phyloP scores from a whole-genome alignment of 2,797 vertebrate genomes.

The Antrozous pallidus region DNA sequence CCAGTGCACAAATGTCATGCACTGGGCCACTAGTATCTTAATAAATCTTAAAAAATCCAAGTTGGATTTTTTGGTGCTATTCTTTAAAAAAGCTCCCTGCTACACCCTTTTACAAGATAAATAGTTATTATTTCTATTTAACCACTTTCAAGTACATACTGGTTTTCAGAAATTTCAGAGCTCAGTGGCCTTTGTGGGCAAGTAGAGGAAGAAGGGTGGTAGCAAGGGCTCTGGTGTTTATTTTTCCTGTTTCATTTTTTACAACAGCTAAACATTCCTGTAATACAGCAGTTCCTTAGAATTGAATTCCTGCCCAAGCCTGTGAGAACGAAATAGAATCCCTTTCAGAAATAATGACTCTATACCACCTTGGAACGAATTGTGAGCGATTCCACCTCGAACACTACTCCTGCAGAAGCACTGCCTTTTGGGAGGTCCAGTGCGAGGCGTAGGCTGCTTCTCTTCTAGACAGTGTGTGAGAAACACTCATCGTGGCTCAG shows the following conservation, averaged over 20 bases:
- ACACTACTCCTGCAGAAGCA: background rate
- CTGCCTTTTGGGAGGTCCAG: background rate
- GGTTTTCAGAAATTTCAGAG: constrained; percentile 38
- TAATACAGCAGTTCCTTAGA: constrained; percentile 45
- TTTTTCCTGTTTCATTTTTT: constrained; percentile 26
- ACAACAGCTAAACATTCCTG: constrained; percentile 52
- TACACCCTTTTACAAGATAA: constrained; percentile 27
- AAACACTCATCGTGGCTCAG: background rate
- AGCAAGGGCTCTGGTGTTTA: background rate
- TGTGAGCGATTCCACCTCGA: background rate
- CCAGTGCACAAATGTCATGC: too few species aligned
- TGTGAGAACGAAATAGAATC: constrained; percentile 56
- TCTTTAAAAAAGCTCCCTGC: background rate
- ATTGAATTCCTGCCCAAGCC: constrained; percentile 58
- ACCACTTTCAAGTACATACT: background rate
- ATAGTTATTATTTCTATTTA: background rate
- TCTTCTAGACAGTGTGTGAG: background rate
- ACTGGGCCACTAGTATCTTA: background rate
- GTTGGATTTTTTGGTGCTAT: background rate
- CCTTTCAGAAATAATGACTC: constrained; percentile 54
- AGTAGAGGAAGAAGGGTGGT: too few species aligned
- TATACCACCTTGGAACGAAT: constrained; percentile 30
- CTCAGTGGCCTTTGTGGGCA: background rate
- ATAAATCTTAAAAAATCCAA: too few species aligned
- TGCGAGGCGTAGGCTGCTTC: background rate